Conservation (phyloP, 2,888 invertebrate genomes). For the Hirtodrosophila duncani region DNA sequence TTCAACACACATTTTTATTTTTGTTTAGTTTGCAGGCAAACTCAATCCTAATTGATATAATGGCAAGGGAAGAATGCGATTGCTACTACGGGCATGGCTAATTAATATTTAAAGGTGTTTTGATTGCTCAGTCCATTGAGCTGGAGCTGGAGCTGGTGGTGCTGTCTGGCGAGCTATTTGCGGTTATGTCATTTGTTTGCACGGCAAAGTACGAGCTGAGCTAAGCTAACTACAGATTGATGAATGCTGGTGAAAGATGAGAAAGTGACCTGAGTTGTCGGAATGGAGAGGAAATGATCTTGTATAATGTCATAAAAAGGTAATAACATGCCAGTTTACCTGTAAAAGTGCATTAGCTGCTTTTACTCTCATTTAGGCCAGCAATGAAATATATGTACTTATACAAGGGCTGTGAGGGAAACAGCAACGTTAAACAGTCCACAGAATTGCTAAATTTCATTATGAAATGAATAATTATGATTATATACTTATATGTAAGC, state of each 20-base stretch:
- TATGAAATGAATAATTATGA: no score
- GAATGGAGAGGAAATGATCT: conserved; percentile 15
- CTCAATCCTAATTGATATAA: no score
- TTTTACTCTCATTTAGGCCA: conserved; percentile 23
- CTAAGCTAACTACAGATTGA: conserved; percentile 23
- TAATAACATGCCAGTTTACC: not conserved
- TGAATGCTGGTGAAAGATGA: conserved; percentile 46
- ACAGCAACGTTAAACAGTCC: conserved; percentile 15
- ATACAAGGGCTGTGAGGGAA: no score
- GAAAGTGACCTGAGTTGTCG: conserved; percentile 18
- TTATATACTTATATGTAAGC: no score
- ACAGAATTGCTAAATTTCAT: conserved; percentile 12
- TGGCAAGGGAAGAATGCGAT: conserved; percentile 14
- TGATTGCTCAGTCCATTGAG: conserved; percentile 34
- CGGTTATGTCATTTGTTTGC: conserved; percentile 49
- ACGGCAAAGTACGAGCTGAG: not conserved
- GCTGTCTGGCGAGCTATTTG: conserved; percentile 14
- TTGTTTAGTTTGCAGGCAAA: not conserved
- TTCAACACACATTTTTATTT: conserved; percentile 50
- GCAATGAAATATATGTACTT: no score
- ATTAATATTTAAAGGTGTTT: conserved; percentile 69
- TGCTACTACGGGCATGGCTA: conserved; percentile 40
- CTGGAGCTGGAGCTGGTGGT: not conserved
- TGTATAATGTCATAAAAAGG: conserved; percentile 15
- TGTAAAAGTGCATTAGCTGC: conserved; percentile 7